Evolutionary conservation across 2,113 vertebrate species (phyloP).

Genomic region (Leptodactylus fuscus): DNA sequence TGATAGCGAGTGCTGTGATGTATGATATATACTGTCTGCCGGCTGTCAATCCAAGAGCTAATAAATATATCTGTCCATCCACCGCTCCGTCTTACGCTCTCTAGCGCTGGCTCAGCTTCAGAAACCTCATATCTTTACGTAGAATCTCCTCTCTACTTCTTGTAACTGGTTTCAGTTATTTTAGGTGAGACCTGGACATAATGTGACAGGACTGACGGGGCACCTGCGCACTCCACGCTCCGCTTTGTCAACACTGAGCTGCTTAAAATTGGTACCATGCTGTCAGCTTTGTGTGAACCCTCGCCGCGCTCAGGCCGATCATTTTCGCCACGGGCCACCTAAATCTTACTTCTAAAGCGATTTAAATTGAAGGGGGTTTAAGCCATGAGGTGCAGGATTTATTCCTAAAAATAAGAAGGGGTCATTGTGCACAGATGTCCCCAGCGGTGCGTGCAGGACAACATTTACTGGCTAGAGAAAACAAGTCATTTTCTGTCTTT

Average conservation of each 20-base stretch:
- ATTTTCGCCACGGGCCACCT: constrained; percentile 68
- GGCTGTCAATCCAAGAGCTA: background rate
- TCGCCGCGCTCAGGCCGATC: constrained; percentile 62
- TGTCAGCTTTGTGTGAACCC: constrained; percentile 58
- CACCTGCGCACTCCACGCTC: background rate
- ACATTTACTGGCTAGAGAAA: background rate
- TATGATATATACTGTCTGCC: background rate
- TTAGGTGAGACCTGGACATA: constrained; percentile 30
- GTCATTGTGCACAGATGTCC: constrained; percentile 33
- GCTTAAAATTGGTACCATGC: constrained; percentile 28
- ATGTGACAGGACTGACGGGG: constrained; percentile 12
- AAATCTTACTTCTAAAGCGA: constrained; percentile 66
- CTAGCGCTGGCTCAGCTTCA: background rate
- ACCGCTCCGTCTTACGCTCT: background rate
- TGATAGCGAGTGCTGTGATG: background rate
- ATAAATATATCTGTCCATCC: background rate
- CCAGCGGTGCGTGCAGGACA: background rate
- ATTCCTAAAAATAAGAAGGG: background rate
- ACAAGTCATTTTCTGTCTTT: too few species aligned
- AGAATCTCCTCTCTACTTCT: background rate
- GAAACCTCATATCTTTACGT: background rate
- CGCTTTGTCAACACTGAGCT: background rate
- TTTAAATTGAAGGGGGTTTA: constrained; percentile 70
- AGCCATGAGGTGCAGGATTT: constrained; percentile 50
- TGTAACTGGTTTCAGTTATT: background rate